Evolutionary conservation across 2,888 invertebrate species (phyloP).

Genomic region (Sylvicola fuscatus): DNA sequence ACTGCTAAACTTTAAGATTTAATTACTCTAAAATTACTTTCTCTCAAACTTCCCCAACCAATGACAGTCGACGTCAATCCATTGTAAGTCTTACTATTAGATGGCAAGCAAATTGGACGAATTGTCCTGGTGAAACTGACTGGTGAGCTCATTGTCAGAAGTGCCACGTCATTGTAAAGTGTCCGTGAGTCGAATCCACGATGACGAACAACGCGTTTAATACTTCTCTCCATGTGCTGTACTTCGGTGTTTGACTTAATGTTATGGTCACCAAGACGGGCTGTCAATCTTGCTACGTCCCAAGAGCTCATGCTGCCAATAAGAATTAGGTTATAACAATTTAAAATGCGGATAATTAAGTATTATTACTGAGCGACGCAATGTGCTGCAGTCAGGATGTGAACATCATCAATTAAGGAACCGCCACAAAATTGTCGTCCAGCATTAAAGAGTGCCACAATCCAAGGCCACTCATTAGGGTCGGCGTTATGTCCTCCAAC

Average conservation of each 20-base stretch:
- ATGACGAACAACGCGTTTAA: constrained; percentile 68
- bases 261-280: constrained; percentile 64
- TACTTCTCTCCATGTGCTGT: constrained; percentile 53
- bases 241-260: constrained; percentile 56
- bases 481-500: constrained; percentile 70
- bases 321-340: neutral
- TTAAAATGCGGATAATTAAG: neutral
- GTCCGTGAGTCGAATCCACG: constrained; percentile 66
- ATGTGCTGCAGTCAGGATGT: constrained; percentile 70
- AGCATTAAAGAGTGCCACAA: constrained; percentile 60
- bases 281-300: constrained; percentile 67
- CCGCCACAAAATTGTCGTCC: constrained; percentile 68
- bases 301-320: constrained; percentile 59
- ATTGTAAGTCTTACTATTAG: constrained; percentile 33
- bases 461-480: constrained; percentile 71
- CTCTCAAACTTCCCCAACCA: constrained; percentile 72
- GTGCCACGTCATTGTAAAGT: constrained; percentile 68
- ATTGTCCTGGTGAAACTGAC: constrained; percentile 50
- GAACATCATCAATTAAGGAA: constrained; percentile 55
- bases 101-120: constrained; percentile 59
- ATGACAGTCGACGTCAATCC: constrained; percentile 61
- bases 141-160: constrained; percentile 57
- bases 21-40: constrained; percentile 35
- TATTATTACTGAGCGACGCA: constrained; percentile 66
- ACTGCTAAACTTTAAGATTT: constrained; percentile 3